Evolutionary conservation across 2,113 vertebrate species (phyloP).

Genomic region (Crotalus tigris): DNA sequence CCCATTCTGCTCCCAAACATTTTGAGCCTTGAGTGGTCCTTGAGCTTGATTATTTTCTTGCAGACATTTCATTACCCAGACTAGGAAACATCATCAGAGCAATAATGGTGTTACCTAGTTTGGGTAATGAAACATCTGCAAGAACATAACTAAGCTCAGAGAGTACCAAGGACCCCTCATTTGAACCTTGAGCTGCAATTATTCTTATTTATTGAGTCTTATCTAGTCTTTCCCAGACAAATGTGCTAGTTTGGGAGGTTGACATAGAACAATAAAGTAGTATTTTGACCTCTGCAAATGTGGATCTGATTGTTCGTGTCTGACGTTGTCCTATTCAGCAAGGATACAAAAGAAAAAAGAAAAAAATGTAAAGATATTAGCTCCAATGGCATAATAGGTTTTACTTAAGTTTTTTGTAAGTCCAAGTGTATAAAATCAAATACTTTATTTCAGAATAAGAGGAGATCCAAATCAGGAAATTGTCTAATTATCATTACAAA

Average conservation of each 20-base stretch:
- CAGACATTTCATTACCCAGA: background rate
- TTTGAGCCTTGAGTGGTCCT: no score
- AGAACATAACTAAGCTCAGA: background rate
- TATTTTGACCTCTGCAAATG: background rate
- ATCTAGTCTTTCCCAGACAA: background rate
- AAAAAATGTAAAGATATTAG: background rate
- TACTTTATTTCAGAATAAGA: background rate
- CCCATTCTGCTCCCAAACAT: no score
- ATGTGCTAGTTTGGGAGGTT: background rate
- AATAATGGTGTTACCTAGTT: no score
- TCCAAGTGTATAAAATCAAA: background rate
- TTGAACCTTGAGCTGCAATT: background rate
- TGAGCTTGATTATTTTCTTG: background rate
- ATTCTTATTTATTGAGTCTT: background rate
- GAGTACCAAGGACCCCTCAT: background rate
- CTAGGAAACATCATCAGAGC: background rate
- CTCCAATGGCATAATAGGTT: background rate
- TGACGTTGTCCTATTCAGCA: background rate
- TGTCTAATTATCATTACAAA: background rate
- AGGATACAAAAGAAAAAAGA: background rate
- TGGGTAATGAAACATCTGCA: no score
- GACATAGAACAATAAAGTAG: background rate
- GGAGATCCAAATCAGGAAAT: background rate
- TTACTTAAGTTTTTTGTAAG: background rate
- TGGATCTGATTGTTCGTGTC: background rate